These are phyloP conservation scores for Cyclopterus lumpus DNA, from an alignment of 2,797 vertebrate species.

Conservation along the genomic window DNA sequence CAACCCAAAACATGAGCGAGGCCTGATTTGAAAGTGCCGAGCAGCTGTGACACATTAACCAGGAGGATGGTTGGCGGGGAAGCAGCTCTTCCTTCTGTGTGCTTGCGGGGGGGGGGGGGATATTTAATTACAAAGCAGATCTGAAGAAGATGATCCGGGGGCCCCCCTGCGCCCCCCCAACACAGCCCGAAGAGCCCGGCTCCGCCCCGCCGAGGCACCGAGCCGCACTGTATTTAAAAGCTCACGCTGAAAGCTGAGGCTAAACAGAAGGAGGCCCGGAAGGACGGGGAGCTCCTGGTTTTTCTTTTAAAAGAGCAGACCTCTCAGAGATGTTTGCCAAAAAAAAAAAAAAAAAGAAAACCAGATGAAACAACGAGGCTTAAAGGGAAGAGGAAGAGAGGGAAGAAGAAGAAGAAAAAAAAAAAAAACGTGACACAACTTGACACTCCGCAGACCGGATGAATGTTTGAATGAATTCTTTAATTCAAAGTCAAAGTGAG, in stretches of 20 bases:
- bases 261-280: slow-evolving; percentile 63
- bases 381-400: slow-evolving; percentile 12
- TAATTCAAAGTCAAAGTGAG: slow-evolving; percentile 15
- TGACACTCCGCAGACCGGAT: slow-evolving; percentile 32
- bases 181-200: slow-evolving; percentile 29
- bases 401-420: not conserved
- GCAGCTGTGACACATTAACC: slow-evolving; percentile 79
- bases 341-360: slow-evolving; percentile 10
- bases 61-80: slow-evolving; percentile 40
- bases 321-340: slow-evolving; percentile 58
- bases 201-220: slow-evolving; percentile 46
- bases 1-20: slow-evolving; percentile 70
- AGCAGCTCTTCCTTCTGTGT: slow-evolving; percentile 48
- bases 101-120: slow-evolving; percentile 35
- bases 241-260: slow-evolving; percentile 57
- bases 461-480: slow-evolving; percentile 5
- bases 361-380: slow-evolving; percentile 51
- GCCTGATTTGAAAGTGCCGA: slow-evolving; percentile 64
- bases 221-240: slow-evolving; percentile 61
- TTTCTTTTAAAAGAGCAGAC: slow-evolving; percentile 59
- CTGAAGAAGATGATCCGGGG: slow-evolving; percentile 46
- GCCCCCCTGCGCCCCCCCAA: slow-evolving; percentile 48
- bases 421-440: slow-evolving; percentile 34
- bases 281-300: slow-evolving; percentile 66
- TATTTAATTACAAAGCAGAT: slow-evolving; percentile 77